Conservation (phyloP, 2,888 invertebrate species). For the Hymenopus coronatus region DNA sequence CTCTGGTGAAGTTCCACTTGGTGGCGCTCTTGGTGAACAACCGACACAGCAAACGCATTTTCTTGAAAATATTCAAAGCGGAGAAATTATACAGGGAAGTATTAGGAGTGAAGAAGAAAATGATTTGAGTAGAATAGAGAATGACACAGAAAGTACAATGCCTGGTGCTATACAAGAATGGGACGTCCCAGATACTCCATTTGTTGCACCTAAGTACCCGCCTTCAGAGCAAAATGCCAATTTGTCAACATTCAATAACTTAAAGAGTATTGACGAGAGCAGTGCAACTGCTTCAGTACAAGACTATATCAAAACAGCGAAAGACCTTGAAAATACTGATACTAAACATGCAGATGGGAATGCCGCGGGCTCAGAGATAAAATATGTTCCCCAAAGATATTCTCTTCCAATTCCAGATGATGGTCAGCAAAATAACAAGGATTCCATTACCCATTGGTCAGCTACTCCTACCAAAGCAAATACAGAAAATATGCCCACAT, state of each 20-base stretch:
- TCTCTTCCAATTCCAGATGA: neutral
- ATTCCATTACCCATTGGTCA: neutral
- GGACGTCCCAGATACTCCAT: neutral
- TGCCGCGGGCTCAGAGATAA: neutral
- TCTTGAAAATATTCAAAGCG: neutral
- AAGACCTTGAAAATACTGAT: neutral
- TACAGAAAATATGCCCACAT: no score
- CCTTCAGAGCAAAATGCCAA: neutral
- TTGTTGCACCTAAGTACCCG: neutral
- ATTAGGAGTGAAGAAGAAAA: neutral
- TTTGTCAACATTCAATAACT: no score
- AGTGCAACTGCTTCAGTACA: no score
- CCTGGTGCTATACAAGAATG: neutral
- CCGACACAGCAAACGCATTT: neutral
- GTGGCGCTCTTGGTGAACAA: neutral
- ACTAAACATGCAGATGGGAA: neutral
- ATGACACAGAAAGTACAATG: neutral
- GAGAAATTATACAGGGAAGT: neutral
- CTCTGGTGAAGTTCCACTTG: neutral
- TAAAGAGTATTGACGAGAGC: neutral
- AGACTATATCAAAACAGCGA: neutral
- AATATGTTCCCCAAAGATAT: neutral
- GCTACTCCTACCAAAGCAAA: no score
- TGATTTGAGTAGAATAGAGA: neutral
- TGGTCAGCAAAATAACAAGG: neutral